Base-by-base conservation (phyloP, 35 echinoderm and acorn worm species). In the Apostichopus parvimensis region DNA sequence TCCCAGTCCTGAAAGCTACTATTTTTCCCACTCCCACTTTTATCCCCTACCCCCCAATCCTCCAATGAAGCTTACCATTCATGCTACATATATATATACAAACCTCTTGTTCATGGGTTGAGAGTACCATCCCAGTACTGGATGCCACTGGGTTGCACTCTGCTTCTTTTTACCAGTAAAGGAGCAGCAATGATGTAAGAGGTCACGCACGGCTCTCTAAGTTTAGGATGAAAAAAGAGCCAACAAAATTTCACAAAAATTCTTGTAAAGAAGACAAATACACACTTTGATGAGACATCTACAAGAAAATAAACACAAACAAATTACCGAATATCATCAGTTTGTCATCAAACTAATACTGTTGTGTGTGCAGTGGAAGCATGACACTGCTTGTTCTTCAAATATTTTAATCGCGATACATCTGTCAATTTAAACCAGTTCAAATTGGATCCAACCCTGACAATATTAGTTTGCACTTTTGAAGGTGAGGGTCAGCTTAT, bases 61-160 rank as follows among this genome's bases (percentile, higher is more conserved):
- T 25, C 24, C 24, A 45, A 45, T 45, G 34, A 45, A 45, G 0
- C 34, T 3, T 45, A 45, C 34, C 34, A 45, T 45, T 45, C 34
- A 25, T 25, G 24, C 24, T 25, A 25, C 1, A 25, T 25, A 1
- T 25, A 25, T 25, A 25, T 1, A 25, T 78, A 2, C 95, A 45
- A 66, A 98, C 97, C 94, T 94, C 53, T 95, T 93, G 83, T 98
- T 94, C 12, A 83, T 91, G 14, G 93, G 82, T n/a, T 95, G 93
- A 15, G 94, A 95, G 55, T 96, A 96, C 97, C 97, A 98, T 15
- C 97, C 97, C 4, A 98, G 80, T 3, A 98, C 94, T n/a, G 97
- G 97, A 82, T 98, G 97, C 97, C 97, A 98, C 45, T 95, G 95
- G 53, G 94, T 92, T 0, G 94, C 93, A 57, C 94, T 95, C 4